These are phyloP conservation scores for Tor tambroides DNA, from an alignment of 2,113 vertebrate species.

Conservation along the genomic window DNA sequence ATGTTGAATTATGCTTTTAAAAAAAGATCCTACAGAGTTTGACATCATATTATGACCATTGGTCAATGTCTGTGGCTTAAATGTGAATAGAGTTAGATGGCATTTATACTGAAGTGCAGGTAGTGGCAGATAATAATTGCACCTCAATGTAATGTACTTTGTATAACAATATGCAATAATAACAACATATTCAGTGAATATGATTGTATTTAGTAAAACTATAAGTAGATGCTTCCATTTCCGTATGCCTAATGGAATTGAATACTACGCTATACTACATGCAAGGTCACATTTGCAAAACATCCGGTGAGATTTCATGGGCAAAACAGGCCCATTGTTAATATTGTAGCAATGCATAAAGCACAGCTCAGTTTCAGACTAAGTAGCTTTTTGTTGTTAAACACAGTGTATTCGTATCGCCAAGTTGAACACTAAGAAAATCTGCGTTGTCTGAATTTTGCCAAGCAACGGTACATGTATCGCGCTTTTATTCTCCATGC, in stretches of 20 bases:
- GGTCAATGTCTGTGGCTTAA: no score
- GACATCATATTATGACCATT: no score
- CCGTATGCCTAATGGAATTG: neutral
- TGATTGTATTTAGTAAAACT: neutral
- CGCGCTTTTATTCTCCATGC: neutral
- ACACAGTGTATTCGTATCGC: neutral
- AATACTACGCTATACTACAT: no score
- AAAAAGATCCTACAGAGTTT: no score
- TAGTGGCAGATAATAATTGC: neutral
- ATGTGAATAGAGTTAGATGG: no score
- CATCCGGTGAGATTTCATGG: neutral
- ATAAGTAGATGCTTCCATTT: neutral
- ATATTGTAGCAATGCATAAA: neutral
- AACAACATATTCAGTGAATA: neutral
- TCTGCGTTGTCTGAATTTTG: neutral
- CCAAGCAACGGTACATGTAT: neutral
- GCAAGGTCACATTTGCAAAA: neutral
- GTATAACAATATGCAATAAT: neutral
- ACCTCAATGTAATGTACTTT: neutral
- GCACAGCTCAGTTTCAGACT: neutral
- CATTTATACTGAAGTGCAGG: neutral
- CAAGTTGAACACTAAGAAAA: neutral
- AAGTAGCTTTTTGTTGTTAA: neutral
- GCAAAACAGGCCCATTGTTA: neutral
- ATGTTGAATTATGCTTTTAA: no score